A percentile compares a stretch with the other conserved stretches of the same genome.
Conservation (phyloP, 1,140 invertebrate species). For the Anagrus nilaparvatae region DNA sequence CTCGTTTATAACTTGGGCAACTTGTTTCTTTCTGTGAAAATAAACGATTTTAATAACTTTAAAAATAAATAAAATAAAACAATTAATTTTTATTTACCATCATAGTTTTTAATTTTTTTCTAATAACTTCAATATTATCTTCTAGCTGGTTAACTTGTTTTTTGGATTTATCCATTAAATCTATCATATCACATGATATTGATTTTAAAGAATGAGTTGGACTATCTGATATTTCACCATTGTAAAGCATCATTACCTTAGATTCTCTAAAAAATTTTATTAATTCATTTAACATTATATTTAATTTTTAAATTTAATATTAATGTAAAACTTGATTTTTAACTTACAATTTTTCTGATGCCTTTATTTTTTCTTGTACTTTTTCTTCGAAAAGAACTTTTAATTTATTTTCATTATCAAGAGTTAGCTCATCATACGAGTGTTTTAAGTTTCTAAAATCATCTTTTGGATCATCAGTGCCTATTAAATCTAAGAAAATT, state of each 20-base stretch:
- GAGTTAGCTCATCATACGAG: constrained; percentile 17
- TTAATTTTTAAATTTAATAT: background rate
- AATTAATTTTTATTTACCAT: constrained; percentile 21
- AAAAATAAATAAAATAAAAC: background rate
- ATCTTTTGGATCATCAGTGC: constrained; percentile 12
- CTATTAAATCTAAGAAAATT: constrained; percentile 28
- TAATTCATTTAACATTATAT: background rate
- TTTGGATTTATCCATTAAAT: constrained; percentile 18
- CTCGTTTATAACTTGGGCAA: constrained; percentile 22
- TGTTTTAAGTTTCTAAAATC: background rate
- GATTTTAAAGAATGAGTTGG: constrained; percentile 24
- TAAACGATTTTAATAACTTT: background rate
- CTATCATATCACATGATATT: constrained; percentile 15
- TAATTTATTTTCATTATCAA: constrained; percentile 17
- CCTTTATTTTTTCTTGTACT: constrained; percentile 14
- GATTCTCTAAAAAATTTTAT: constrained; percentile 15
- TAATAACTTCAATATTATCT: constrained; percentile 18
- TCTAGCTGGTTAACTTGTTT: constrained; percentile 19
- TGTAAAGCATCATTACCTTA: constrained; percentile 14
- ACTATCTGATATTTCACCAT: constrained; percentile 22
- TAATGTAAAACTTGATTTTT: background rate
- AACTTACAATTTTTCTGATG: constrained; percentile 20
- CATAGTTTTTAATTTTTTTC: constrained; percentile 29
- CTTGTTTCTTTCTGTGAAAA: constrained; percentile 25
- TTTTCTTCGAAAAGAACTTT: constrained; percentile 16